Evolutionary conservation across 2,113 vertebrate genomes (phyloP).

Genomic region (Larimichthys polyactis): DNA sequence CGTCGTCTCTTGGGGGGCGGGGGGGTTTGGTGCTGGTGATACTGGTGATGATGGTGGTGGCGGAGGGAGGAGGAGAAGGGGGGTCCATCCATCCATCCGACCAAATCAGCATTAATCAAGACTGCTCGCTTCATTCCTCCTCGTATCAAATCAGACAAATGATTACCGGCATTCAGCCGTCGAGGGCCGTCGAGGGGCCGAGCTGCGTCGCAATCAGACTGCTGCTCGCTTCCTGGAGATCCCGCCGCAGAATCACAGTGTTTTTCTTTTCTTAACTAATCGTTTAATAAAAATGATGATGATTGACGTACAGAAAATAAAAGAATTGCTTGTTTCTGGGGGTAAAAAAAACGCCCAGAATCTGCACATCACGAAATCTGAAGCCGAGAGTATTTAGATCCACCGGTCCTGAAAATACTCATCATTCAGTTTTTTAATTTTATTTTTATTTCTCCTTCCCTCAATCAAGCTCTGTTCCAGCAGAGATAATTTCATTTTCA

Average conservation of each 20-base stretch:
- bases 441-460: background rate
- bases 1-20: slow-evolving; percentile 81
- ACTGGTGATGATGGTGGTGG: slow-evolving; percentile 28
- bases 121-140: slow-evolving; percentile 90
- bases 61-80: background rate
- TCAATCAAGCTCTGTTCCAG: slow-evolving; percentile 41
- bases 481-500: slow-evolving; percentile 56
- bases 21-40: background rate
- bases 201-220: slow-evolving; percentile 71
- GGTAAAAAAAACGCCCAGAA: background rate
- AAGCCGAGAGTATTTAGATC: slow-evolving; percentile 37
- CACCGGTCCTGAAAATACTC: slow-evolving; percentile 39
- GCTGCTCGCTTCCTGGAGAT: slow-evolving; percentile 57
- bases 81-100: slow-evolving; percentile 68
- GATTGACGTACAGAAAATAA: slow-evolving; percentile 51
- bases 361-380: background rate
- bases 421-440: background rate
- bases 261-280: slow-evolving; percentile 85
- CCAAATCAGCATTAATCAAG: slow-evolving; percentile 96
- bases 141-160: slow-evolving; percentile 77
- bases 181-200: slow-evolving; percentile 85
- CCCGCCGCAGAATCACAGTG: slow-evolving; percentile 58
- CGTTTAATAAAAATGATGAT: slow-evolving; percentile 88
- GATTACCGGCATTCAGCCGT: slow-evolving; percentile 93
- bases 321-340: slow-evolving; percentile 20